Evolutionary conservation across 2,113 vertebrate species (phyloP).

Genomic region (Cheirogaleus medius): DNA sequence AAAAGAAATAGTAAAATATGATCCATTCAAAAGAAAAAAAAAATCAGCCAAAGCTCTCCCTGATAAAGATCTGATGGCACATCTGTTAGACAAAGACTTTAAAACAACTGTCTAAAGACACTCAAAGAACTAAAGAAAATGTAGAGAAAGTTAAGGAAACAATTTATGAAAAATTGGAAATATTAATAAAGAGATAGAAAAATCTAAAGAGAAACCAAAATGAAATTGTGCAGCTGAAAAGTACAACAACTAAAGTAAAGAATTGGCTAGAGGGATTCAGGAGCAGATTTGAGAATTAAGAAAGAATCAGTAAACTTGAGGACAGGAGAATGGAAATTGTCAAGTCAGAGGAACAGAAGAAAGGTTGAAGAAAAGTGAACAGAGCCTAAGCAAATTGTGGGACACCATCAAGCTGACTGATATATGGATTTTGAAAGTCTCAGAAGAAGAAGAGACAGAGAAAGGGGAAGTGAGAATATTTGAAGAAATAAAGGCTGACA

Average conservation of each 20-base stretch:
- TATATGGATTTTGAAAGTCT: neutral
- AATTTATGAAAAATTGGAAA: neutral
- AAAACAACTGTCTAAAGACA: neutral
- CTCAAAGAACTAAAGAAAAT: neutral
- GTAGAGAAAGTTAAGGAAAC: neutral
- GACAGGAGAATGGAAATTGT: neutral
- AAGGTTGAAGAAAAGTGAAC: neutral
- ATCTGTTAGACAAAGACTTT: neutral
- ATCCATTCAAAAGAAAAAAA: neutral
- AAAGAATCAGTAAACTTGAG: neutral
- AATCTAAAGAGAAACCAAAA: neutral
- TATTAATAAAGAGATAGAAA: neutral
- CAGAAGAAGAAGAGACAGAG: neutral
- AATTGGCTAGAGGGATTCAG: neutral
- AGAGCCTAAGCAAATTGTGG: neutral
- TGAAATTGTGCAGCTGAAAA: neutral
- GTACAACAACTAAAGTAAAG: neutral
- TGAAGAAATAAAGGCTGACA: neutral
- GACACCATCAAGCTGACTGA: too few relatives aligned
- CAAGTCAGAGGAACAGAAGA: neutral
- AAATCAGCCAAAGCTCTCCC: neutral
- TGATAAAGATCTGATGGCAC: neutral
- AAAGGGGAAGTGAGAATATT: neutral
- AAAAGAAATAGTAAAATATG: neutral
- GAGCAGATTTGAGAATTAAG: neutral